Conservation (phyloP, 2,113 vertebrate species). For the Microcebus jonahi region DNA sequence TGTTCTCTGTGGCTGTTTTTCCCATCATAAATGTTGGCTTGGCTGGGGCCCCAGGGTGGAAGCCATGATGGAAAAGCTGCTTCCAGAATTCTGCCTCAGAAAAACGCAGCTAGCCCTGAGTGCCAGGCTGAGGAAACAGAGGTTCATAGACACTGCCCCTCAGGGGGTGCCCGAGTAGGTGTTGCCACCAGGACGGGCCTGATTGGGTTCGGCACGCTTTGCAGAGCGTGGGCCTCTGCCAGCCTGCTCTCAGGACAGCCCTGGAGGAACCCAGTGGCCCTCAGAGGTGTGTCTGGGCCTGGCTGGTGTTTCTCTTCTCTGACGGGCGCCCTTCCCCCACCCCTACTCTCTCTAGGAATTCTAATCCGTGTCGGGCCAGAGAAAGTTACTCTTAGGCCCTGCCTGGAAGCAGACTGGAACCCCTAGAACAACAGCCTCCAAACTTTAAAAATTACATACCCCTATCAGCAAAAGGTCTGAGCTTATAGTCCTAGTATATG, state of each 20-base stretch:
- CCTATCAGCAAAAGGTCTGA: not conserved
- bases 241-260: not conserved
- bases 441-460: not conserved
- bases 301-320: not conserved
- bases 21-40: slow-evolving; percentile 64
- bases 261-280: not conserved
- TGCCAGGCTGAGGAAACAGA: not conserved
- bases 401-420: not conserved
- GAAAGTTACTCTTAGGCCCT: not conserved
- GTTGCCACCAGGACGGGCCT: not conserved
- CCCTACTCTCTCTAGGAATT: slow-evolving; percentile 59
- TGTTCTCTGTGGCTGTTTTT: slow-evolving; percentile 70
- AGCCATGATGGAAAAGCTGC: not conserved
- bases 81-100: slow-evolving; percentile 31
- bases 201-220: not conserved
- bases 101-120: not conserved
- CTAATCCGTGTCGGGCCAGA: not conserved
- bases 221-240: not conserved
- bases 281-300: not conserved
- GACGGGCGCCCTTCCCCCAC: not conserved
- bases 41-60: slow-evolving; percentile 49
- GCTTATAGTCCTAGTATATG: not conserved
- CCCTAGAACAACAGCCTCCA: not conserved
- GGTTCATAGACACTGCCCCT: not conserved
- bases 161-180: not conserved